phyloP scores from a whole-genome alignment of 2,888 invertebrate species.

The Heliconius erato region DNA sequence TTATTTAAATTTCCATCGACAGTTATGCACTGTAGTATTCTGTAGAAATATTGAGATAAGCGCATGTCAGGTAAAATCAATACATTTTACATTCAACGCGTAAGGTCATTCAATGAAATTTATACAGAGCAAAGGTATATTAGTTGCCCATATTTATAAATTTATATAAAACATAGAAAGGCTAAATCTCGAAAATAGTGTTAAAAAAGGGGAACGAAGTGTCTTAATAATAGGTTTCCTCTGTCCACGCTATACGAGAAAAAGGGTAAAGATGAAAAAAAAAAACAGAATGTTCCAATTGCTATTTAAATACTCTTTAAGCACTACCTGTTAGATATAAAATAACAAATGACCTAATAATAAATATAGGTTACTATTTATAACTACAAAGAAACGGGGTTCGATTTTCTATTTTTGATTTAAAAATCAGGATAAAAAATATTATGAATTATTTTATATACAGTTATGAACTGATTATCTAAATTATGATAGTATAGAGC shows the following conservation, averaged over 20 bases:
- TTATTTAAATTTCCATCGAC: neutral
- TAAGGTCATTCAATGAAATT: slow-evolving; percentile 13
- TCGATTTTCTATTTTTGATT: too few species aligned
- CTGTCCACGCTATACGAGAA: neutral
- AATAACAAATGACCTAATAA: too few species aligned
- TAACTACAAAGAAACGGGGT: too few species aligned
- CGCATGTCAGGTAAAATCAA: slow-evolving; percentile 30
- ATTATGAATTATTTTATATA: too few species aligned
- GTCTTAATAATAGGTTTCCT: too few species aligned
- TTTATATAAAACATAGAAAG: neutral
- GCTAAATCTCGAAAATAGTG: neutral
- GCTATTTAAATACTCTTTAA: neutral
- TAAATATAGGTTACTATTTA: too few species aligned
- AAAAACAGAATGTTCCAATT: neutral
- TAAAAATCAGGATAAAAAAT: too few species aligned
- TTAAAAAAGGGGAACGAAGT: too few species aligned
- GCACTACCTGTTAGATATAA: too few species aligned
- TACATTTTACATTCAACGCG: slow-evolving; percentile 1
- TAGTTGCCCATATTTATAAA: neutral
- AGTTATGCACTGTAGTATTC: neutral
- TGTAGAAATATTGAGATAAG: slow-evolving; percentile 2
- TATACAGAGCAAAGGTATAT: neutral
- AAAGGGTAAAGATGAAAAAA: neutral
- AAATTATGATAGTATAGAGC: too few species aligned
- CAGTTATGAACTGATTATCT: too few species aligned